A percentile compares a stretch with the other conserved stretches of the same genome.
These are phyloP conservation scores for Sylvicola cinctus DNA, from an alignment of 2,888 invertebrate genomes.

Conservation along the genomic window DNA sequence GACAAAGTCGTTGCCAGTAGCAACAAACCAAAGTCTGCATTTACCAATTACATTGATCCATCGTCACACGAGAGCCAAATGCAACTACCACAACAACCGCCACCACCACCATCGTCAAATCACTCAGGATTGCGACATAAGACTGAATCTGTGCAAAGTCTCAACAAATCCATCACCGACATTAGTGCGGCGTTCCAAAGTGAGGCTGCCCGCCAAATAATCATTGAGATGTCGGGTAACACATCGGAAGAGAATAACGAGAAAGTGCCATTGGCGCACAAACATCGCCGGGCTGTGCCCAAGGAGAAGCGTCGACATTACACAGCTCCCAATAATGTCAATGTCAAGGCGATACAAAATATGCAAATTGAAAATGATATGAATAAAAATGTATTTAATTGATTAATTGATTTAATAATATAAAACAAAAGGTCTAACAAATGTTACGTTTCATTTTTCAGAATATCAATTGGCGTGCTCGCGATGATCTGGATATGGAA, in stretches of 20 bases:
- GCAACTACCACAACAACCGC: conserved; percentile 3
- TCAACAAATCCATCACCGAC: conserved; percentile 27
- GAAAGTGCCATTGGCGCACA: conserved; percentile 31
- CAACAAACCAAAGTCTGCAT: background rate
- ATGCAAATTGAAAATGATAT: conserved; percentile 29
- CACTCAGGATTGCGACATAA: conserved; percentile 10
- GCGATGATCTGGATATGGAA: conserved; percentile 77
- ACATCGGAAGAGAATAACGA: conserved; percentile 23
- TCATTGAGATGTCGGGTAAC: conserved; percentile 48
- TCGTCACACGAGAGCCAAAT: conserved; percentile 1
- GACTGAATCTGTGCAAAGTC: conserved; percentile 23
- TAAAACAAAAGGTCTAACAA: background rate
- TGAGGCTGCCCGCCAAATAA: conserved; percentile 69
- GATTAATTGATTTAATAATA: background rate
- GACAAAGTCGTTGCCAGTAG: background rate
- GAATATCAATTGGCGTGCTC: conserved; percentile 38
- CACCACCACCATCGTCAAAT: background rate
- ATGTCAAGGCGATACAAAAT: conserved; percentile 37
- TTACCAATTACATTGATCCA: background rate
- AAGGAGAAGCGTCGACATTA: conserved; percentile 70
- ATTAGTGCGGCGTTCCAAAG: conserved; percentile 68
- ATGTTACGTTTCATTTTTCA: conserved; percentile 8
- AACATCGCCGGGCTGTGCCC: conserved; percentile 48
- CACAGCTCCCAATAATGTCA: conserved; percentile 64
- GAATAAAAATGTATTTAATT: conserved; percentile 19